These are phyloP conservation scores for Vidua macroura DNA, from an alignment of 2,113 vertebrate species.

Conservation along the genomic window DNA sequence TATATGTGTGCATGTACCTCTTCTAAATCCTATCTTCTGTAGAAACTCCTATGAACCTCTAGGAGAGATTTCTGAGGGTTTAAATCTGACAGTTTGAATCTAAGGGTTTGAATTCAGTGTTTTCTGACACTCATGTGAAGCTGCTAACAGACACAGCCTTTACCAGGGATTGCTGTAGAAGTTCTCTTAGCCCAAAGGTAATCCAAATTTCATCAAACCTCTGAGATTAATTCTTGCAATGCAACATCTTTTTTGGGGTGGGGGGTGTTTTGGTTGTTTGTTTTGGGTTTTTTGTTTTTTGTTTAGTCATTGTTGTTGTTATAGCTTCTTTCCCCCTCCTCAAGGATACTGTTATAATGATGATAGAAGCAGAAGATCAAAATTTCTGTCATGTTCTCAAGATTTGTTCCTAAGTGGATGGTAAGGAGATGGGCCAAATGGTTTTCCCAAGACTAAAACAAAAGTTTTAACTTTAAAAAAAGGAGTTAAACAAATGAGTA, in stretches of 20 bases:
- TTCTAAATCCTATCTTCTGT: neutral
- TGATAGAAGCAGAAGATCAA: neutral
- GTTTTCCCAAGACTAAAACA: neutral
- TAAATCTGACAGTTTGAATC: neutral
- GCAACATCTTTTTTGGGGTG: neutral
- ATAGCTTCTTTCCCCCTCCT: fast-evolving
- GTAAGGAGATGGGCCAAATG: neutral
- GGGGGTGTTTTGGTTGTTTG: neutral
- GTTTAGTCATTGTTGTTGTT: neutral
- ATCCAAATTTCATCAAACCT: neutral
- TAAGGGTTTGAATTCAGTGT: neutral
- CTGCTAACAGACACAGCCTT: neutral
- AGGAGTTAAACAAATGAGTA: neutral
- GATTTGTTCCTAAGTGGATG: neutral
- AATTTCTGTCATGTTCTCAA: neutral
- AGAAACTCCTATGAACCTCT: neutral
- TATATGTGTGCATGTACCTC: neutral
- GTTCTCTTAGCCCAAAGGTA: neutral
- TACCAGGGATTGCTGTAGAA: neutral
- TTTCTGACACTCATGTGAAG: neutral
- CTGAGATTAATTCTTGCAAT: neutral
- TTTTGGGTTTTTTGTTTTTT: neutral
- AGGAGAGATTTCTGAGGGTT: neutral
- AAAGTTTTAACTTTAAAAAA: neutral
- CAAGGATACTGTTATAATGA: neutral